A percentile compares a stretch with the other conserved stretches of the same genome.
Conservation (phyloP, 2,888 invertebrate genomes). For the Cheilosia grossa region DNA sequence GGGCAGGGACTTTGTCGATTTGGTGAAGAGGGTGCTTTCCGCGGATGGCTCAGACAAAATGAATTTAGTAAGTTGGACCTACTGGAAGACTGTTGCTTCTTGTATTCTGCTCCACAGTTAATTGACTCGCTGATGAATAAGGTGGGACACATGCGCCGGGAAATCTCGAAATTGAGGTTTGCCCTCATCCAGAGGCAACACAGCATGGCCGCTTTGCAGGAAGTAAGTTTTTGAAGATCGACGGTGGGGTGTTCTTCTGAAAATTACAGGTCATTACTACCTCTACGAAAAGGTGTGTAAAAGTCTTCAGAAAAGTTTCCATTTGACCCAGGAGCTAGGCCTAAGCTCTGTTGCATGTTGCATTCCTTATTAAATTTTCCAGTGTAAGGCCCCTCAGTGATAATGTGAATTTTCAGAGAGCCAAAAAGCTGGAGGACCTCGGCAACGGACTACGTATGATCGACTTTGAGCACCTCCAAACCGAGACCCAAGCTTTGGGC, state of each 20-base stretch:
- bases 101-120: constrained; percentile 57
- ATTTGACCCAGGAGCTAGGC: too few species aligned
- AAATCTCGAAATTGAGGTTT: constrained; percentile 78
- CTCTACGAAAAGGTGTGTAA: too few species aligned
- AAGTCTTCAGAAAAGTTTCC: too few species aligned
- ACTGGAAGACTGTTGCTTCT: background rate
- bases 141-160: constrained; percentile 76
- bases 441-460: constrained; percentile 78
- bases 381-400: background rate
- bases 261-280: too few species aligned
- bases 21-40: constrained; percentile 31
- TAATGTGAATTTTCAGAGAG: constrained; percentile 76
- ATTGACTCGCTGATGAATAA: constrained; percentile 70
- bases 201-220: constrained; percentile 73
- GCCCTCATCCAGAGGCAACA: constrained; percentile 78
- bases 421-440: constrained; percentile 78
- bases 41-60: constrained; percentile 55
- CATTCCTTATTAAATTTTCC: too few species aligned
- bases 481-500: constrained; percentile 77
- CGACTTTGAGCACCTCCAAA: constrained; percentile 79
- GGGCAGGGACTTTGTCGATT: background rate
- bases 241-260: too few species aligned
- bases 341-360: too few species aligned
- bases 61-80: constrained; percentile 63
- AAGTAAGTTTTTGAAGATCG: constrained; percentile 73